Evolutionary conservation across 1,140 invertebrate genomes (phyloP).

Genomic region (Hormaphis cornu): DNA sequence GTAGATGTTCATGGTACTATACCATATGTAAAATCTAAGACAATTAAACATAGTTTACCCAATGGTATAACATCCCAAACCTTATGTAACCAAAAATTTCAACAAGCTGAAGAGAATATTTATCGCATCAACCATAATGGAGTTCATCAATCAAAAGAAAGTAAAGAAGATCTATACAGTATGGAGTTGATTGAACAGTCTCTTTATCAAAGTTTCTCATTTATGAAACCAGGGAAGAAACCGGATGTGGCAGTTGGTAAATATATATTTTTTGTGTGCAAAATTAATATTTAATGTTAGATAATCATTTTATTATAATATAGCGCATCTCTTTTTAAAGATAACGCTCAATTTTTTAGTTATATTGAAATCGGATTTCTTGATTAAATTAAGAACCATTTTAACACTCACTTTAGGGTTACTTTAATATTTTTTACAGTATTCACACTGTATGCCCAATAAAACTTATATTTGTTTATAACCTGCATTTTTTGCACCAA

Average conservation of each 20-base stretch:
- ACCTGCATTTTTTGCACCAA: no score
- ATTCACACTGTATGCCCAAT: no score
- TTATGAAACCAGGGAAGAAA: no score
- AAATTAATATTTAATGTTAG: no score
- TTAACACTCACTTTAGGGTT: no score
- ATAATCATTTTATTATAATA: no score
- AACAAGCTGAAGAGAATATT: slow-evolving; percentile 6
- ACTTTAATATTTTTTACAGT: no score
- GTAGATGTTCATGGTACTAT: slow-evolving; percentile 36
- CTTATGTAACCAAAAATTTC: not conserved
- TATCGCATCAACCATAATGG: slow-evolving; percentile 3
- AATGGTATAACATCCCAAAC: not conserved
- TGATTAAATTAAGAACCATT: no score
- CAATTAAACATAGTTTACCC: not conserved
- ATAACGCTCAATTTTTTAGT: no score
- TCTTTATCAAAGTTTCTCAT: not conserved
- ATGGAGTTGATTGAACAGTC: not conserved
- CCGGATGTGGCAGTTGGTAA: not conserved
- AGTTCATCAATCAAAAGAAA: slow-evolving; percentile 11
- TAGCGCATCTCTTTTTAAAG: no score
- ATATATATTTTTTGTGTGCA: not conserved
- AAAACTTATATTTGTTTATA: no score
- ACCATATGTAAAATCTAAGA: not conserved
- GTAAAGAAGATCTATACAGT: slow-evolving; percentile 7
- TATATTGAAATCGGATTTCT: no score